Conservation (phyloP, 2,797 vertebrate genomes). For the Megaceryle alcyon region DNA sequence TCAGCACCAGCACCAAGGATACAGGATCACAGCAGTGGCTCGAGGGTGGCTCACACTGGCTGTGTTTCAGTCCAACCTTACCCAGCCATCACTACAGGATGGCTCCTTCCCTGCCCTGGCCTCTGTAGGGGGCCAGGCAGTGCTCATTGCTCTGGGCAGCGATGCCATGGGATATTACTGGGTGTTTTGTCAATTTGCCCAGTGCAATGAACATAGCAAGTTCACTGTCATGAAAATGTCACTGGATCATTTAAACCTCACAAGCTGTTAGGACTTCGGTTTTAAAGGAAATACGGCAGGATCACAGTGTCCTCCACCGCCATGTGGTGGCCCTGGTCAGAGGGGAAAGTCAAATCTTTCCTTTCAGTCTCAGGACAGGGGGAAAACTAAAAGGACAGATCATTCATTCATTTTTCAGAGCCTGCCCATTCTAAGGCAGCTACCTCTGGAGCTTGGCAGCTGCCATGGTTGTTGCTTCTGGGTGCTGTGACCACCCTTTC, state of each 20-base stretch:
- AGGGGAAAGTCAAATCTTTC: neutral
- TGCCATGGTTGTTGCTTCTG: neutral
- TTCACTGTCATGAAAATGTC: neutral
- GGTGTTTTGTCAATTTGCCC: neutral
- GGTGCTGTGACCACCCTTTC: neutral
- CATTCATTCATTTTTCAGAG: neutral
- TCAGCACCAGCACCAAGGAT: accelerated
- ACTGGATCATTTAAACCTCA: neutral
- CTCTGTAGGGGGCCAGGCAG: neutral
- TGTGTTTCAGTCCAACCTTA: neutral
- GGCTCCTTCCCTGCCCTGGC: neutral
- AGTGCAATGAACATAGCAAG: neutral
- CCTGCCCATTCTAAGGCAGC: neutral
- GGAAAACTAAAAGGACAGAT: neutral
- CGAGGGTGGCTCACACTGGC: neutral
- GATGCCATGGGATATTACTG: neutral
- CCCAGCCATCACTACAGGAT: neutral
- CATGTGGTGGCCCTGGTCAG: neutral
- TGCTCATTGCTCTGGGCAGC: neutral
- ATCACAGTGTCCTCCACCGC: neutral
- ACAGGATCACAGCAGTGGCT: neutral
- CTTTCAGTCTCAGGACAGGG: neutral
- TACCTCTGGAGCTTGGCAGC: neutral
- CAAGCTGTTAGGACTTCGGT: neutral
- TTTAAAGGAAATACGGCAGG: neutral